Evolutionary conservation across 2,113 vertebrate genomes (phyloP), one percentile per base, ranked within the genome.

Genomic region (Puntigrus tetrazona): DNA sequence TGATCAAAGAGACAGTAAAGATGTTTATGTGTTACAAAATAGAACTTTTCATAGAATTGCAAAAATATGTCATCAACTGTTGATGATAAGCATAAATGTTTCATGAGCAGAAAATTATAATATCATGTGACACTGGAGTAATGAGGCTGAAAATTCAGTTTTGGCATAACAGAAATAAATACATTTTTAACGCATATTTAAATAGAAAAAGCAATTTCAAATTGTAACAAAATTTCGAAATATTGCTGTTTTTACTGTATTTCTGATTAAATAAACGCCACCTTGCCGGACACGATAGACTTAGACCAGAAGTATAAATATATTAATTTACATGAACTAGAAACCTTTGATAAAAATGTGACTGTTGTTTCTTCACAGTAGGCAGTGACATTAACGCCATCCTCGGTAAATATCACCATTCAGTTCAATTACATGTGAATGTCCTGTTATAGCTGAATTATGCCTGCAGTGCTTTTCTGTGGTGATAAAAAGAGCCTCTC

Each of bases 351-450:
- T 45, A 5, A 55, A n/a, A 36, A 29, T 43, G 43, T 77, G 34
- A 8, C 36, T 81, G 16, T 69, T 82, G 72, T 81, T 55, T 75
- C 43, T 86, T 86, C 91, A 59, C 91, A 97, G 96, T 96, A 86
- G 90, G 92, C 0, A 93, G 63, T 0, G 94, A 87, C 1, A 86
- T 96, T 47, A 95, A 94, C 29, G 94, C 95, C 50, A 89, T 97
- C 57, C 93, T 97, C 34, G 96, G 96, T 97, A 86, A 96, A 95
- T 92, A 61, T 36, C 22, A 55, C 36, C 5, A n/a, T n/a, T n/a
- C 57, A 29, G 5, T 34, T 18, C 52, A n/a, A 36, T 65, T 29
- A 75, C 47, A n/a, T 72, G n/a, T 22, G 25, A 27, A 36, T 59
- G 10, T 25, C 47, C n/a, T 29, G 16, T 57, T 36, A 13, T 3